Percentiles rank a stretch among this genome's conserved stretches.
phyloP scores from a whole-genome alignment of 2,113 vertebrate species.

The Coptodon bakossiorum region DNA sequence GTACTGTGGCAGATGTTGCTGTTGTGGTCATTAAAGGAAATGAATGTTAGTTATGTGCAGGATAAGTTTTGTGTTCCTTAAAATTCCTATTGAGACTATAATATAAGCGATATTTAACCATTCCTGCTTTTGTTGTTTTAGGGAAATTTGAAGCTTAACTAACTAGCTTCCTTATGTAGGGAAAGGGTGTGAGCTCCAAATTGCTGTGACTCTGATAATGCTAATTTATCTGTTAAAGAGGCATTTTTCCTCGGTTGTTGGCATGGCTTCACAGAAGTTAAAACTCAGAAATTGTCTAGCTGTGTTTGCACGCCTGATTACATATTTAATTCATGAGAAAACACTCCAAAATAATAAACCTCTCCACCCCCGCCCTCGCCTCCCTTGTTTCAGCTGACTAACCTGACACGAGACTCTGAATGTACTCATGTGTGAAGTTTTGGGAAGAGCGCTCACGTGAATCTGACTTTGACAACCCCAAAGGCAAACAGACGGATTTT shows the following conservation, averaged over 20 bases:
- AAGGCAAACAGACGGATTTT: constrained; percentile 4
- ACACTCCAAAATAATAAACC: constrained; percentile 42
- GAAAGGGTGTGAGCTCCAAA: neutral
- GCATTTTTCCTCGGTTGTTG: constrained; percentile 6
- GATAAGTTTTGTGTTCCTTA: neutral
- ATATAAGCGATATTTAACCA: neutral
- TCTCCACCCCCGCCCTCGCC: neutral
- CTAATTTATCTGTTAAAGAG: constrained; percentile 33
- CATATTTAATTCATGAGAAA: constrained; percentile 59
- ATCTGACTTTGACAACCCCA: constrained; percentile 17
- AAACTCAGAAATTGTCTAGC: constrained; percentile 30
- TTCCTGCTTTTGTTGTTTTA: neutral
- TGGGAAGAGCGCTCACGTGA: neutral
- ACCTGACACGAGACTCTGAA: constrained; percentile 15
- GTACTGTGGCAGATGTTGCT: neutral
- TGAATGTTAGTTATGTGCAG: neutral
- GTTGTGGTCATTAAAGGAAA: no score
- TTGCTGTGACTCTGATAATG: constrained; percentile 13
- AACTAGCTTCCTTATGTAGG: neutral
- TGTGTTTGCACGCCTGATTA: constrained; percentile 56
- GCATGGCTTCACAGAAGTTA: constrained; percentile 4
- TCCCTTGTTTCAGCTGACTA: constrained; percentile 9
- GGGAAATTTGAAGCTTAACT: neutral
- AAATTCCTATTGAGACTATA: neutral
- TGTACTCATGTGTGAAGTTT: constrained; percentile 9